A percentile compares a stretch with the other conserved stretches of the same genome.
Conservation (phyloP, 2,797 vertebrate species). For the Catamblyrhynchus diadema region DNA sequence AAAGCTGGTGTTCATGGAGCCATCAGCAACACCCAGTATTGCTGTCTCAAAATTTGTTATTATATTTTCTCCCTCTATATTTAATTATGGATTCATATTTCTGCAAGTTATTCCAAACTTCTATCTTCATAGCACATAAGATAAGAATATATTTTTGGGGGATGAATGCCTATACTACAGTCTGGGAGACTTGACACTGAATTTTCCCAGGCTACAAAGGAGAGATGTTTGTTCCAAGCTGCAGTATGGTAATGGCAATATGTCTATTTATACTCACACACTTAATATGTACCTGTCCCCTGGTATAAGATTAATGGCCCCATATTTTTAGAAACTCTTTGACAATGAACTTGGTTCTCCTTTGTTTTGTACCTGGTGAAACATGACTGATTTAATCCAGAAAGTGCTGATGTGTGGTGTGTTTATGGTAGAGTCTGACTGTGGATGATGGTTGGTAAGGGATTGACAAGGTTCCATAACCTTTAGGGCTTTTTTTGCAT, state of each 20-base stretch:
- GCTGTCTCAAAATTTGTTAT: background rate
- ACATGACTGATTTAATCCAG: background rate
- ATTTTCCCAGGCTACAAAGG: background rate
- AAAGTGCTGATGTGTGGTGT: background rate
- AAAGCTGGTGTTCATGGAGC: background rate
- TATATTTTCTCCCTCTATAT: background rate
- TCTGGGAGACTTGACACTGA: background rate
- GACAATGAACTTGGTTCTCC: background rate
- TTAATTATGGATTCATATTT: background rate
- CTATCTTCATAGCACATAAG: background rate
- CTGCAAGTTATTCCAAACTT: background rate
- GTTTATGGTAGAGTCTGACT: background rate
- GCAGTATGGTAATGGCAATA: background rate
- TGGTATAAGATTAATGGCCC: background rate
- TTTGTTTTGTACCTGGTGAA: background rate
- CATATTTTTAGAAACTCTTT: background rate
- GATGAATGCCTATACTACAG: accelerated
- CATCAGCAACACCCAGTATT: background rate
- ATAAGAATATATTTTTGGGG: background rate
- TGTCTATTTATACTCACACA: background rate
- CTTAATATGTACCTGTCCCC: background rate
- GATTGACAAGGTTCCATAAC: background rate
- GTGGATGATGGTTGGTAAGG: background rate
- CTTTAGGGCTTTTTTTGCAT: background rate
- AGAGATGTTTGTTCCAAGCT: background rate